These are phyloP conservation scores for Bombus cullumanus DNA, from an alignment of 1,140 invertebrate genomes.

Conservation along the genomic window DNA sequence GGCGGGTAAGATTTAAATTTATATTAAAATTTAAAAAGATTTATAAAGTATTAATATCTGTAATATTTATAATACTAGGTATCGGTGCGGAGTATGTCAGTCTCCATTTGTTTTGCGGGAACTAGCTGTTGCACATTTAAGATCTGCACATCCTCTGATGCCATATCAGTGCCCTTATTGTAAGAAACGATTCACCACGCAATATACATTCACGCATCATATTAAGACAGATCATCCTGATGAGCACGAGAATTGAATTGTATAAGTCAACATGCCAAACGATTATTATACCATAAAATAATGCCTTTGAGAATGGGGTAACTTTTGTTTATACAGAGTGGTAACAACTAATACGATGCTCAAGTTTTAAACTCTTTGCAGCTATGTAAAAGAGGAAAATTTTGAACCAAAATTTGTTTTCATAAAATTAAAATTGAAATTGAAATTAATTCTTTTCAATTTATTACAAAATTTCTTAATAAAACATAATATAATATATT, in stretches of 20 bases:
- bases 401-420: no score
- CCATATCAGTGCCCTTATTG: conserved; percentile 78
- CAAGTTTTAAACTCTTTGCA: no score
- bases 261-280: conserved; percentile 34
- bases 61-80: conserved; percentile 54
- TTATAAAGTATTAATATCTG: background rate
- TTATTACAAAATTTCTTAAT: no score
- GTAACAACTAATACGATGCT: no score
- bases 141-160: conserved; percentile 76
- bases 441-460: no score
- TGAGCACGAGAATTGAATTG: conserved; percentile 72
- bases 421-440: no score
- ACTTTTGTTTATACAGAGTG: conserved; percentile 12
- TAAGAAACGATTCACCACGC: conserved; percentile 75
- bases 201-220: conserved; percentile 75
- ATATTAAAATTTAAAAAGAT: background rate
- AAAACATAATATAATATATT: no score
- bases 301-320: conserved; percentile 12
- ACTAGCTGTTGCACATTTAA: conserved; percentile 75
- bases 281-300: conserved; percentile 32
- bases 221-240: conserved; percentile 75
- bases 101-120: conserved; percentile 75
- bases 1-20: conserved; percentile 65
- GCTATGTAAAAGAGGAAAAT: no score
- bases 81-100: conserved; percentile 76